Conservation (phyloP, 2,888 invertebrate genomes). For the Coelogynopora nodosa region DNA sequence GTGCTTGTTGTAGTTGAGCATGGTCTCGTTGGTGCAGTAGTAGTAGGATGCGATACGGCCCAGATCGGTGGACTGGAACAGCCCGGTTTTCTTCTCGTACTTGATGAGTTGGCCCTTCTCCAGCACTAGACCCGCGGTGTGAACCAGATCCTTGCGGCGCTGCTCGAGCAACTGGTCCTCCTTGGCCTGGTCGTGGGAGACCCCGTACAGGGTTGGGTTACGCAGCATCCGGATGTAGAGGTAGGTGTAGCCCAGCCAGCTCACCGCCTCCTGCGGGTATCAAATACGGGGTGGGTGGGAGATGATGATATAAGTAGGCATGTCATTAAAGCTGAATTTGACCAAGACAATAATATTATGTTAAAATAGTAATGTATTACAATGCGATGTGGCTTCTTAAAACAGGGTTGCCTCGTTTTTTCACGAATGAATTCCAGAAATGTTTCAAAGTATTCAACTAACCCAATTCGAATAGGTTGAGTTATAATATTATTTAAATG, state of each 20-base stretch:
- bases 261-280: conserved; percentile 89
- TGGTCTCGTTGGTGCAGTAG: conserved; percentile 93
- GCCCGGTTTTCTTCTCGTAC: conserved; percentile 69
- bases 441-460: no score
- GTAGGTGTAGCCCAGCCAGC: conserved; percentile 90
- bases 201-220: conserved; percentile 81
- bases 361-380: no score
- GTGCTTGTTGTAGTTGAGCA: conserved; percentile 91
- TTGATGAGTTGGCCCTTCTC: conserved; percentile 91
- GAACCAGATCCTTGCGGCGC: conserved; percentile 86
- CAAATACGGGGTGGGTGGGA: no score
- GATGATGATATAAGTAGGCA: no score
- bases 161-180: conserved; percentile 81
- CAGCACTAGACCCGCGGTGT: conserved; percentile 83
- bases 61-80: conserved; percentile 78
- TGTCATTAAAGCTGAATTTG: no score
- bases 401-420: no score
- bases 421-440: no score
- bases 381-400: no score
- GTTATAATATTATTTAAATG: no score
- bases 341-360: no score
- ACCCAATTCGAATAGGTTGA: no score
- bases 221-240: conserved; percentile 89
- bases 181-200: conserved; percentile 66
- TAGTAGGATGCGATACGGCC: conserved; percentile 96